Conservation (phyloP, 1,140 invertebrate genomes). For the Oncopodura yosiiana region DNA sequence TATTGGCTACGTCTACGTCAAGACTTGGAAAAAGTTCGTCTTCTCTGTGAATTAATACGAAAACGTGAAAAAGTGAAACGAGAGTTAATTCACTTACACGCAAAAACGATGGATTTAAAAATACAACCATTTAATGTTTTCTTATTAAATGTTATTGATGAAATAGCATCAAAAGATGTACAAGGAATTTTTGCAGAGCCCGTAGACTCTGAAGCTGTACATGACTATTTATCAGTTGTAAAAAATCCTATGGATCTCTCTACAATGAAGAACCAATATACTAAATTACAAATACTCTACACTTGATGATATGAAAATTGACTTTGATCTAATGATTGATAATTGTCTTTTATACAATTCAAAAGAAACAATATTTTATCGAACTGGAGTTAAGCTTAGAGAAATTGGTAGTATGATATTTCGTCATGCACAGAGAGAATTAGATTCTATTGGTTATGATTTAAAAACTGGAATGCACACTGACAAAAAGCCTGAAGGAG, state of each 20-base stretch:
- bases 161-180: slow-evolving; percentile 67
- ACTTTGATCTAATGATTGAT: slow-evolving; percentile 87
- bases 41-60: slow-evolving; percentile 85
- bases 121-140: slow-evolving; percentile 71
- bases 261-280: slow-evolving; percentile 78
- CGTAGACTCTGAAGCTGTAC: slow-evolving; percentile 80
- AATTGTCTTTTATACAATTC: slow-evolving; percentile 93
- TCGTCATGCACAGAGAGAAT: slow-evolving; percentile 60
- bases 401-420: slow-evolving; percentile 63
- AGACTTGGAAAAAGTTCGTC: slow-evolving; percentile 82
- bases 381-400: slow-evolving; percentile 73
- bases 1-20: slow-evolving; percentile 91
- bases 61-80: slow-evolving; percentile 92
- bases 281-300: slow-evolving; percentile 61
- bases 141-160: slow-evolving; percentile 60
- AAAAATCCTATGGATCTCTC: slow-evolving; percentile 91
- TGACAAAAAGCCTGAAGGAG: slow-evolving; percentile 28
- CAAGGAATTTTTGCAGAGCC: slow-evolving; percentile 86
- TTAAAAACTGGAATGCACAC: slow-evolving; percentile 41
- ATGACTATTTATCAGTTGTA: slow-evolving; percentile 85
- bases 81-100: slow-evolving; percentile 73
- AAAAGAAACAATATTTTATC: slow-evolving; percentile 73
- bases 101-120: slow-evolving; percentile 65
- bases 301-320: slow-evolving; percentile 68
- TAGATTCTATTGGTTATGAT: slow-evolving; percentile 56